phyloP scores from a whole-genome alignment of 2,797 vertebrate species.

The Rhinichthys osculus region DNA sequence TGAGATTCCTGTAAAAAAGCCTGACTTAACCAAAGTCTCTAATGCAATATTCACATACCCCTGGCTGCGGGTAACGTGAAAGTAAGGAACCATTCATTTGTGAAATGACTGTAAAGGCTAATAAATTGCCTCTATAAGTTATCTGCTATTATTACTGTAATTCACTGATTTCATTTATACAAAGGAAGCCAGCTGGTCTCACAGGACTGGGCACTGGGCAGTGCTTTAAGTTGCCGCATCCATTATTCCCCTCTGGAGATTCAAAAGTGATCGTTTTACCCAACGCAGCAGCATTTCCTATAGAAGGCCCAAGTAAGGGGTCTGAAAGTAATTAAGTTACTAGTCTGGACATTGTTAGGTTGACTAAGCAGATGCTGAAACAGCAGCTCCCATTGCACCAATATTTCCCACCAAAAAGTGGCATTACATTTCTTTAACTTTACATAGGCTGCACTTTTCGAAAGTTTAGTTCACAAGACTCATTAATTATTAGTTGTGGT shows the following conservation, averaged over 20 bases:
- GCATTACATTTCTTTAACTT: conserved; percentile 38
- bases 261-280: conserved; percentile 40
- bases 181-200: conserved; percentile 44
- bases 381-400: conserved; percentile 31
- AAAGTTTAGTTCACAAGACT: conserved; percentile 22
- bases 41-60: conserved; percentile 51
- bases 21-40: conserved; percentile 40
- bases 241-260: conserved; percentile 50
- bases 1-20: conserved; percentile 31
- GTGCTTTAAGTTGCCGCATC: conserved; percentile 36
- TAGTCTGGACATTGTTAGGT: conserved; percentile 33
- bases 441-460: conserved; percentile 17
- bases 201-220: conserved; percentile 27
- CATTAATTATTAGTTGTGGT: conserved; percentile 32
- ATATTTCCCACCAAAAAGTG: conserved; percentile 22
- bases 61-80: conserved; percentile 55
- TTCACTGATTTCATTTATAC: conserved; percentile 57
- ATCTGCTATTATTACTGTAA: conserved; percentile 58
- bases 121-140: conserved; percentile 64
- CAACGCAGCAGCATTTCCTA: conserved; percentile 41
- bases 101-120: conserved; percentile 66
- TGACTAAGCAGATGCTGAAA: conserved; percentile 53
- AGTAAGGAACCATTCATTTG: conserved; percentile 63
- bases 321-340: conserved; percentile 39
- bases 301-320: conserved; percentile 29